Evolutionary conservation across 2,797 vertebrate genomes (phyloP).

Genomic region (Bradypus variegatus): DNA sequence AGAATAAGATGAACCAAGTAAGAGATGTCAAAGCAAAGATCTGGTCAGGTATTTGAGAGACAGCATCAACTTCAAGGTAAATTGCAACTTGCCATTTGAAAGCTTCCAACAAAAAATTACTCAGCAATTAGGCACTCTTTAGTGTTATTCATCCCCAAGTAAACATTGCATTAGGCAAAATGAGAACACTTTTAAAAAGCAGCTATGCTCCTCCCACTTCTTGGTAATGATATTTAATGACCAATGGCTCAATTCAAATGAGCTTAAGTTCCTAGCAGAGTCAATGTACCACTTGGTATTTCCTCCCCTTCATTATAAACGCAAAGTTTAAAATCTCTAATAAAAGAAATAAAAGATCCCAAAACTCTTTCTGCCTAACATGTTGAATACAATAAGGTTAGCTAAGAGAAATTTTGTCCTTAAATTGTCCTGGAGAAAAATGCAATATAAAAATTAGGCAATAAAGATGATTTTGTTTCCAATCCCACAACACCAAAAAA

Average conservation of each 20-base stretch:
- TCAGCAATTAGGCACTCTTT: background rate
- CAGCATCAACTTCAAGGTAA: background rate
- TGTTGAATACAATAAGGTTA: slow-evolving; percentile 11
- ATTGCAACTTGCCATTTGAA: slow-evolving; percentile 11
- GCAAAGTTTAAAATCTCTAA: slow-evolving; percentile 3
- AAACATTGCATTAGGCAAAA: background rate
- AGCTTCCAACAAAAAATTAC: slow-evolving; percentile 9
- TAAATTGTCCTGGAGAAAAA: background rate
- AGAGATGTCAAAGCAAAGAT: background rate
- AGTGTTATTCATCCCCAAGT: background rate
- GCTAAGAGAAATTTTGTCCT: background rate
- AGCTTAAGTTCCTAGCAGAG: background rate
- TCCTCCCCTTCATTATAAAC: background rate
- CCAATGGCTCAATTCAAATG: background rate
- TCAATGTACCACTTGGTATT: background rate
- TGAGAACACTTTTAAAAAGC: background rate
- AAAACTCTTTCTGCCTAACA: background rate
- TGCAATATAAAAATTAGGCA: background rate
- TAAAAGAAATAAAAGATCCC: background rate
- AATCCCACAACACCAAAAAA: background rate
- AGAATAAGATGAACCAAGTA: background rate
- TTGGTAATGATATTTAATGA: background rate
- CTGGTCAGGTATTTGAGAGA: background rate
- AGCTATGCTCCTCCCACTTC: background rate
- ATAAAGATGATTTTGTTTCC: background rate